These are phyloP conservation scores for Corbicula japonica DNA, from an alignment of 2,888 invertebrate genomes.

Conservation along the genomic window DNA sequence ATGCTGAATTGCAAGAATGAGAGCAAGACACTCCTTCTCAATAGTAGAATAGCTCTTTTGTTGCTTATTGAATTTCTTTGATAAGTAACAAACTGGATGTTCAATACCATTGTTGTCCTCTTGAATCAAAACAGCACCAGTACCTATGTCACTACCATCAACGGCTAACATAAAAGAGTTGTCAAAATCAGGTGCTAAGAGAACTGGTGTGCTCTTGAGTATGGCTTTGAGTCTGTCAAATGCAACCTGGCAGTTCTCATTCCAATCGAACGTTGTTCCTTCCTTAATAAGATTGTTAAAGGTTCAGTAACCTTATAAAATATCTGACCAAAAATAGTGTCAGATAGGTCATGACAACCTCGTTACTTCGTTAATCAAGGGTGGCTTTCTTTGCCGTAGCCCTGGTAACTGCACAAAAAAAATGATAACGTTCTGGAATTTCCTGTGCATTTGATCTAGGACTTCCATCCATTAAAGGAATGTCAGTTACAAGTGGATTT, in stretches of 20 bases:
- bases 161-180: conserved; percentile 49
- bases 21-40: conserved; percentile 21
- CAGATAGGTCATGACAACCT: no score
- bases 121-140: conserved; percentile 51
- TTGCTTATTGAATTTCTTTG: conserved; percentile 48
- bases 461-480: conserved; percentile 11
- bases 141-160: conserved; percentile 57
- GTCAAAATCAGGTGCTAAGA: conserved; percentile 56
- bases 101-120: conserved; percentile 25
- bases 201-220: conserved; percentile 38
- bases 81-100: conserved; percentile 43
- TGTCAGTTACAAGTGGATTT: conserved; percentile 35
- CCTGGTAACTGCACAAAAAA: conserved; percentile 1
- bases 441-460: conserved; percentile 33
- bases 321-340: conserved; percentile 53
- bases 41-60: conserved; percentile 65
- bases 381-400: conserved; percentile 11
- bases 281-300: conserved; percentile 34
- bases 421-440: conserved; percentile 31
- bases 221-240: conserved; percentile 23
- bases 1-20: conserved; percentile 4
- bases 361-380: no score
- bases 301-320: conserved; percentile 46
- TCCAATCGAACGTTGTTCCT: neutral
- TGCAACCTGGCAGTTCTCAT: conserved; percentile 2